These are phyloP conservation scores for Athripsodes cinereus DNA, from an alignment of 2,888 invertebrate species.

Conservation along the genomic window DNA sequence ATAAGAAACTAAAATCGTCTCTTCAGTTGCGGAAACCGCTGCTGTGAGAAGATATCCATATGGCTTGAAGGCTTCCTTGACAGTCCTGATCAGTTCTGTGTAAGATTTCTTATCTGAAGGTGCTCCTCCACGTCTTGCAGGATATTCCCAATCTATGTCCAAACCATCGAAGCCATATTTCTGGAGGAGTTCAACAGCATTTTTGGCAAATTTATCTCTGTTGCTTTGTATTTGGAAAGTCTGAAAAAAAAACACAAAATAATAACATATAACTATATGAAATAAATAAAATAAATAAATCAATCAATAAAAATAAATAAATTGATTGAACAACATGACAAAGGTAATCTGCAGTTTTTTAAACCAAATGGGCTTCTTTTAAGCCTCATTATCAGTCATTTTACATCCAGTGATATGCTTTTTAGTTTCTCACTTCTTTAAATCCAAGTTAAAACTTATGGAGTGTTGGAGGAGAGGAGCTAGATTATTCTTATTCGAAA, in stretches of 20 bases:
- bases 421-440: no score
- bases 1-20: conserved; percentile 50
- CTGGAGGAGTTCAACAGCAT: conserved; percentile 48
- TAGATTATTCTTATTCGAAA: no score
- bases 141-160: conserved; percentile 71
- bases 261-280: no score
- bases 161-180: conserved; percentile 62
- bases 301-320: no score
- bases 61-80: conserved; percentile 48
- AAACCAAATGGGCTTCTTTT: no score
- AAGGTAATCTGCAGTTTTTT: no score
- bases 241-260: conserved; percentile 3
- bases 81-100: conserved; percentile 47
- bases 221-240: conserved; percentile 31
- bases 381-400: no score
- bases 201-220: conserved; percentile 47
- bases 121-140: conserved; percentile 32
- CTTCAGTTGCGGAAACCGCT: conserved; percentile 52
- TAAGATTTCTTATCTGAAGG: conserved; percentile 47
- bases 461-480: no score
- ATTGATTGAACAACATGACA: no score
- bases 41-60: conserved; percentile 50
- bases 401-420: no score
- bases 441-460: no score
- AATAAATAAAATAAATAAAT: no score